Percentiles rank a stretch among this genome's conserved stretches.
phyloP scores from a whole-genome alignment of 2,888 invertebrate species.

The Bruchidius siliquastri region DNA sequence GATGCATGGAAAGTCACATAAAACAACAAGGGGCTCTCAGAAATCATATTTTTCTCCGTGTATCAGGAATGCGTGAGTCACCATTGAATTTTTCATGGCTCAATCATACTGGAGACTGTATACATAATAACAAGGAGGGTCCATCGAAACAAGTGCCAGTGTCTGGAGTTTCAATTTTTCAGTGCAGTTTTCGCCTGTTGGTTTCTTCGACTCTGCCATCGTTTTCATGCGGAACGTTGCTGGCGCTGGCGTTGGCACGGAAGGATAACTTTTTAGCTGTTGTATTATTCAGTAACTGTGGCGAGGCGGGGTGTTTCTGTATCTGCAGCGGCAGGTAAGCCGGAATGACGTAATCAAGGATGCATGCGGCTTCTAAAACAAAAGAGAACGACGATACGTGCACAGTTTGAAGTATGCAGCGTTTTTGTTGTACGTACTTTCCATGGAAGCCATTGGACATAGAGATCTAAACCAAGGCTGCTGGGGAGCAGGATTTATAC shows the following conservation, averaged over 20 bases:
- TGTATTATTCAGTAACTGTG: not conserved
- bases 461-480: no score
- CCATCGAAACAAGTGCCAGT: slow-evolving; percentile 6
- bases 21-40: no score
- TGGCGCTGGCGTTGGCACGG: not conserved
- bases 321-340: not conserved
- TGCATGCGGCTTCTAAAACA: not conserved
- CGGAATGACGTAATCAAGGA: not conserved
- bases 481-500: no score
- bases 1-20: no score
- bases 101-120: slow-evolving; percentile 14
- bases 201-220: not conserved
- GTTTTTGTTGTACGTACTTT: no score
- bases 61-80: slow-evolving; percentile 2
- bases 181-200: not conserved
- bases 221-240: not conserved
- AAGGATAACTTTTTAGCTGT: not conserved
- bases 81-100: slow-evolving; percentile 21
- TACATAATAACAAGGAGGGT: slow-evolving; percentile 8
- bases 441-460: no score
- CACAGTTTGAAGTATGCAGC: not conserved
- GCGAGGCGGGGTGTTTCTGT: not conserved
- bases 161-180: not conserved
- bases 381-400: not conserved
- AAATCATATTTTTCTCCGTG: no score